Conservation (phyloP, 2,888 invertebrate species). For the Machimus atricapillus region DNA sequence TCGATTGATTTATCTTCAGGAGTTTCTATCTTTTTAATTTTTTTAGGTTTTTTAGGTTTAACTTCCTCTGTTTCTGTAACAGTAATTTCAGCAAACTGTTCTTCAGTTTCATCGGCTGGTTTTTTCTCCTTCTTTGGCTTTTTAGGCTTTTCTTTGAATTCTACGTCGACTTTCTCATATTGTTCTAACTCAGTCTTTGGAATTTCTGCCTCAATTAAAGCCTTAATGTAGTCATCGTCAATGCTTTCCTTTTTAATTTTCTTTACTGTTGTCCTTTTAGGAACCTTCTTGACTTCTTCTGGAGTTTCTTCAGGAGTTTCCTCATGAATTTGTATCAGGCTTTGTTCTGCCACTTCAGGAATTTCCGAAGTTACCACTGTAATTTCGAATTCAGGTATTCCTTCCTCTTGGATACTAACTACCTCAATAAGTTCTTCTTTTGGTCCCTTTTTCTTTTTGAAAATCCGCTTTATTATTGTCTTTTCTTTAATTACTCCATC, state of each 20-base stretch:
- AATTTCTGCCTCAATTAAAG: slow-evolving; percentile 59
- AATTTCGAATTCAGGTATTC: slow-evolving; percentile 59
- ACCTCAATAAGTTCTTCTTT: slow-evolving; percentile 64
- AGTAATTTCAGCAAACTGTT: slow-evolving; percentile 52
- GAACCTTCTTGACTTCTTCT: slow-evolving; percentile 52
- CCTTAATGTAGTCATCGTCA: slow-evolving; percentile 57
- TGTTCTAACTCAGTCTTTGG: slow-evolving; percentile 61
- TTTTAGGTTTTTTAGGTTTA: slow-evolving; percentile 52
- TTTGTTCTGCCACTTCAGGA: slow-evolving; percentile 43
- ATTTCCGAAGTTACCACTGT: slow-evolving; percentile 56
- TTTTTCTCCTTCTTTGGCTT: slow-evolving; percentile 28
- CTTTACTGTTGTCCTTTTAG: slow-evolving; percentile 55
- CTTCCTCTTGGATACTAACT: slow-evolving; percentile 61
- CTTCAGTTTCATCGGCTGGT: not conserved
- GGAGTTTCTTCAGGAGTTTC: slow-evolving; percentile 56
- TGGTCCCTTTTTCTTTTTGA: slow-evolving; percentile 62
- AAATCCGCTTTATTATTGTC: slow-evolving; percentile 61
- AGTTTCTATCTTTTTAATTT: slow-evolving; percentile 57
- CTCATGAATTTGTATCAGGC: slow-evolving; percentile 51
- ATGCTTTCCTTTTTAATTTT: slow-evolving; percentile 54
- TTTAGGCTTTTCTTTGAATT: slow-evolving; percentile 48
- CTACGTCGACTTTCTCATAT: slow-evolving; percentile 59
- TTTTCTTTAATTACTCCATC: slow-evolving; percentile 58
- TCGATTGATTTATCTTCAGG: slow-evolving; percentile 45
- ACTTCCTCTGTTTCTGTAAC: slow-evolving; percentile 52